A percentile compares a stretch with the other conserved stretches of the same genome.
Conservation (phyloP, 2,888 invertebrate genomes). For the Leistus spinibarbis region DNA sequence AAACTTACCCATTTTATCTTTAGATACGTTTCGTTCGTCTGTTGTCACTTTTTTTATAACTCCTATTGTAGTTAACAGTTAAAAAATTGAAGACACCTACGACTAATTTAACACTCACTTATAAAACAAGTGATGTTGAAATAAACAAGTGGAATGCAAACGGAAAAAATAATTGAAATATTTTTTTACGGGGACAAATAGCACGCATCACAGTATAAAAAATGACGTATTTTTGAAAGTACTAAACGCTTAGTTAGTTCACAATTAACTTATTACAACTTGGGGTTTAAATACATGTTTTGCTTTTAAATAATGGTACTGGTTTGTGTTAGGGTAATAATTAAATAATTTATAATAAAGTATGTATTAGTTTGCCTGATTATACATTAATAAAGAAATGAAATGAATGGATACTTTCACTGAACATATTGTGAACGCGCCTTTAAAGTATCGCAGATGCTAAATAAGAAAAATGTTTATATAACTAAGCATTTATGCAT, state of each 20-base stretch:
- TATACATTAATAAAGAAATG: background rate
- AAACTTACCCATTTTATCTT: background rate
- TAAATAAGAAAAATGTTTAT: background rate
- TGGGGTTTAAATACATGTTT: background rate
- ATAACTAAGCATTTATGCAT: background rate
- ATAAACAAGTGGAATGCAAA: background rate
- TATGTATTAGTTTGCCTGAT: background rate
- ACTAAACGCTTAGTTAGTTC: background rate
- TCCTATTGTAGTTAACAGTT: background rate
- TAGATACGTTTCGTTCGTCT: background rate
- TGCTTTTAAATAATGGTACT: background rate
- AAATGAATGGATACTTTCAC: background rate
- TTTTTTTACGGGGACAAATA: background rate
- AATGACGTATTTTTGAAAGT: background rate
- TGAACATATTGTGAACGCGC: background rate
- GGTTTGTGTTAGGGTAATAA: background rate
- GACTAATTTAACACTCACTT: background rate
- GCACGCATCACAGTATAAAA: background rate
- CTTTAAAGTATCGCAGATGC: background rate
- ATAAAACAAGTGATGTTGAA: background rate
- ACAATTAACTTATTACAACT: background rate
- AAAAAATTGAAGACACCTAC: background rate
- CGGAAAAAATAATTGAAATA: background rate
- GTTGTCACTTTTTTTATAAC: background rate
- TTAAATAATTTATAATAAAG: background rate